A percentile compares a stretch with the other conserved stretches of the same genome.
Conservation (phyloP, 2,888 invertebrate species). For the Coelinius sp. region DNA sequence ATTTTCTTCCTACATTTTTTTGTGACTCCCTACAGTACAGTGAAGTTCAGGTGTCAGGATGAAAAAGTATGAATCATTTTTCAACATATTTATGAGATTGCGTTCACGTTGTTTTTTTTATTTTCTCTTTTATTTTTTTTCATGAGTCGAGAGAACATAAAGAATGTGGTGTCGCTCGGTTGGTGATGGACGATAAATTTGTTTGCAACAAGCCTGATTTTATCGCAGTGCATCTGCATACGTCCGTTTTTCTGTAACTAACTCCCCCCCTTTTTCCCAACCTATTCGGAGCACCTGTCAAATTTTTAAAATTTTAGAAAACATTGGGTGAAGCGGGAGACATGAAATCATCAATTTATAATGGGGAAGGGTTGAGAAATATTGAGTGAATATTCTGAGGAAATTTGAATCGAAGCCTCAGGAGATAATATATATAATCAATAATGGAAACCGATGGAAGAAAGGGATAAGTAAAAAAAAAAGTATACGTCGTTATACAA, state of each 20-base stretch:
- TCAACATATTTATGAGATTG: conserved; percentile 14
- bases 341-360: no score
- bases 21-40: neutral
- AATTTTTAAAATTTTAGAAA: neutral
- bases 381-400: neutral
- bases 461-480: neutral
- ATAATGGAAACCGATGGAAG: neutral
- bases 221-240: conserved; percentile 23
- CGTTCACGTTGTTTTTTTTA: conserved; percentile 2
- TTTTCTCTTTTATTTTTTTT: neutral
- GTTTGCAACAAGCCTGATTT: conserved; percentile 26
- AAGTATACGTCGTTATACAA: neutral
- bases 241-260: conserved; percentile 1
- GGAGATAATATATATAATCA: neutral
- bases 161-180: conserved; percentile 25
- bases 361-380: no score
- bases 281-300: neutral
- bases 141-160: conserved; percentile 24
- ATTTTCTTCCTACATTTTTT: neutral
- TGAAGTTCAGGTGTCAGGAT: conserved; percentile 12
- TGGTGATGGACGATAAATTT: conserved; percentile 27
- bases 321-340: no score
- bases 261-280: neutral
- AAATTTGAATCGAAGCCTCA: neutral
- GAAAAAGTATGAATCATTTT: conserved; percentile 25